Evolutionary conservation across 2,888 invertebrate genomes (phyloP).

Genomic region (Magallana nippona): DNA sequence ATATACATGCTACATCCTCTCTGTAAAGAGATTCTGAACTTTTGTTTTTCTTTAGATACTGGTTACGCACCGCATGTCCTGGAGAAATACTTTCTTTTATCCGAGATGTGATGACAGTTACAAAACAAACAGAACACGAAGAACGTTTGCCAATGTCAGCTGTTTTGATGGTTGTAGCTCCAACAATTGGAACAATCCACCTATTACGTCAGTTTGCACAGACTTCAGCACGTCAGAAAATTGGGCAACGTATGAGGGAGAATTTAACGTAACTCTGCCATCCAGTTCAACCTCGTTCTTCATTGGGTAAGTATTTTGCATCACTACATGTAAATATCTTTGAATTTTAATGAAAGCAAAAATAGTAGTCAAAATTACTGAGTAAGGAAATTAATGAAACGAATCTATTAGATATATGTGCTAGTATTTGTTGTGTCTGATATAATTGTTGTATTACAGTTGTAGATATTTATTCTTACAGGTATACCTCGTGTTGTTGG

Average conservation of each 20-base stretch:
- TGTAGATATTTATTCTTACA: not conserved
- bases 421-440: no score
- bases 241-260: slow-evolving; percentile 4
- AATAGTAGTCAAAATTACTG: no score
- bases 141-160: not conserved
- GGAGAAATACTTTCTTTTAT: not conserved
- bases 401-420: no score
- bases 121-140: not conserved
- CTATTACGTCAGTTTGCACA: not conserved
- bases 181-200: not conserved
- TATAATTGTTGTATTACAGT: not conserved
- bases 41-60: not conserved
- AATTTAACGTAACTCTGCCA: not conserved
- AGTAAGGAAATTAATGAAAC: no score
- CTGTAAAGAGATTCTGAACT: not conserved
- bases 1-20: no score
- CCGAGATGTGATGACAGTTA: not conserved
- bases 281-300: not conserved
- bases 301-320: not conserved
- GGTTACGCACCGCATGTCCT: not conserved
- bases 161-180: not conserved
- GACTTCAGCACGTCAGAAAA: slow-evolving; percentile 4
- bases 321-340: not conserved
- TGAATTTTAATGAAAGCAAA: not conserved
- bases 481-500: slow-evolving; percentile 1